phyloP scores from a whole-genome alignment of 2,113 vertebrate species.

The Coptodon rendalli region DNA sequence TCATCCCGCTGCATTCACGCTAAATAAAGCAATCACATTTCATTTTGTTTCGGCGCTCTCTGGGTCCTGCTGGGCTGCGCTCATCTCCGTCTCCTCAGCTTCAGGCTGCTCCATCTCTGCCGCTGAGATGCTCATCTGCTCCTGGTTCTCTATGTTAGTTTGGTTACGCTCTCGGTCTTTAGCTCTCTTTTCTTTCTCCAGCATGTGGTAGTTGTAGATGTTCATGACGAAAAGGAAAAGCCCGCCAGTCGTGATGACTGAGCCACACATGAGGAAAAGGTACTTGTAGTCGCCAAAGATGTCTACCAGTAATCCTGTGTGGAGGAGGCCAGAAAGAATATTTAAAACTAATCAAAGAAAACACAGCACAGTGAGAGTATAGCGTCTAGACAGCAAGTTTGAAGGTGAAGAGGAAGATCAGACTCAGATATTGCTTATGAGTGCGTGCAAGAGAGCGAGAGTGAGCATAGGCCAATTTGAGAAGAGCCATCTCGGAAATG shows the following conservation, averaged over 20 bases:
- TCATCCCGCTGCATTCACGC: neutral
- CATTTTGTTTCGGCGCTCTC: neutral
- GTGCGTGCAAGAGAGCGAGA: neutral
- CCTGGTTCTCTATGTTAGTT: neutral
- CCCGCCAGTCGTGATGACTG: slow-evolving; percentile 72
- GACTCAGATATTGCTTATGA: neutral
- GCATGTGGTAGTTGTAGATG: slow-evolving; percentile 73
- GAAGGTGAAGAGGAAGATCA: neutral
- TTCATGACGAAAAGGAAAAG: slow-evolving; percentile 79
- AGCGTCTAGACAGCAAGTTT: neutral
- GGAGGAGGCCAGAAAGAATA: neutral
- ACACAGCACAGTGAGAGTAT: neutral
- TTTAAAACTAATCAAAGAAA: neutral
- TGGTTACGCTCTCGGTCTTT: neutral
- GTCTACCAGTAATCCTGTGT: slow-evolving; percentile 74
- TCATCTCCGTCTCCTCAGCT: neutral
- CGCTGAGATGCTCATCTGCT: slow-evolving; percentile 3
- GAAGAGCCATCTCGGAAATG: slow-evolving; percentile 40
- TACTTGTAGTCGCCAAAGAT: slow-evolving; percentile 74
- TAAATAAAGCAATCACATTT: neutral
- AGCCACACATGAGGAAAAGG: slow-evolving; percentile 78
- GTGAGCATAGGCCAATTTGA: slow-evolving; percentile 19
- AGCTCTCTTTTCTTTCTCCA: slow-evolving; percentile 60
- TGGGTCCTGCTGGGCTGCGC: neutral
- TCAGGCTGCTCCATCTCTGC: neutral